A percentile compares a stretch with the other conserved stretches of the same genome.
Conservation (phyloP, 2,797 vertebrate genomes). For the Diglossa cyanea region DNA sequence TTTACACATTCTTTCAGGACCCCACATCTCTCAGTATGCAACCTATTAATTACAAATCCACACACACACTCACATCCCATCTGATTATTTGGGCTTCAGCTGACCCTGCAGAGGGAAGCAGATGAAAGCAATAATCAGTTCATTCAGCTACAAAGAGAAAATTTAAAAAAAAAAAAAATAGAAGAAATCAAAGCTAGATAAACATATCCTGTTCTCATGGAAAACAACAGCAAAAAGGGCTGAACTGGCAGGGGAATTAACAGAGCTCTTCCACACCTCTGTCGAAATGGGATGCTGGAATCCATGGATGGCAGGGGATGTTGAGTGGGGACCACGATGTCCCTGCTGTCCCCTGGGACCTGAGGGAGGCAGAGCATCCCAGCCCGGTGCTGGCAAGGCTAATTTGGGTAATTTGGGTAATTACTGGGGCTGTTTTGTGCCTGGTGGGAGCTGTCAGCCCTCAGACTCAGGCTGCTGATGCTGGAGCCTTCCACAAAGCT, state of each 20-base stretch:
- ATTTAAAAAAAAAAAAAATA: neutral
- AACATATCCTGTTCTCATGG: conserved; percentile 44
- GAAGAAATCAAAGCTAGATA: conserved; percentile 48
- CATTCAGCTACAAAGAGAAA: conserved; percentile 47
- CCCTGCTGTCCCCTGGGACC: rapidly evolving
- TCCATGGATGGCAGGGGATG: rapidly evolving
- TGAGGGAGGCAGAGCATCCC: neutral
- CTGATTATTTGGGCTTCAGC: conserved; percentile 51
- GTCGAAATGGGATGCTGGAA: neutral
- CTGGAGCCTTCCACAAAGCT: neutral
- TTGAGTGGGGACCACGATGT: rapidly evolving
- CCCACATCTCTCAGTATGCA: conserved; percentile 26
- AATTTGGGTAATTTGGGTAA: neutral
- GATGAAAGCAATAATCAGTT: conserved; percentile 62
- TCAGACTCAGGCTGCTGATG: rapidly evolving
- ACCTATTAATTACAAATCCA: conserved; percentile 53
- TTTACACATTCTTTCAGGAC: conserved; percentile 11
- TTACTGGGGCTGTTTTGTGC: neutral
- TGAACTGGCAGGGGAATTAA: conserved; percentile 8
- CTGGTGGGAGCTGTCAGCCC: neutral
- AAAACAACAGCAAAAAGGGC: conserved; percentile 49
- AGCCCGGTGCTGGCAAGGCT: rapidly evolving
- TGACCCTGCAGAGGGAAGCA: conserved; percentile 48
- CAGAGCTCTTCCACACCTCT: conserved; percentile 16
- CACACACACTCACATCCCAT: conserved; percentile 50